Conservation (phyloP, 2,888 invertebrate genomes). For the Drosophila tripunctata region DNA sequence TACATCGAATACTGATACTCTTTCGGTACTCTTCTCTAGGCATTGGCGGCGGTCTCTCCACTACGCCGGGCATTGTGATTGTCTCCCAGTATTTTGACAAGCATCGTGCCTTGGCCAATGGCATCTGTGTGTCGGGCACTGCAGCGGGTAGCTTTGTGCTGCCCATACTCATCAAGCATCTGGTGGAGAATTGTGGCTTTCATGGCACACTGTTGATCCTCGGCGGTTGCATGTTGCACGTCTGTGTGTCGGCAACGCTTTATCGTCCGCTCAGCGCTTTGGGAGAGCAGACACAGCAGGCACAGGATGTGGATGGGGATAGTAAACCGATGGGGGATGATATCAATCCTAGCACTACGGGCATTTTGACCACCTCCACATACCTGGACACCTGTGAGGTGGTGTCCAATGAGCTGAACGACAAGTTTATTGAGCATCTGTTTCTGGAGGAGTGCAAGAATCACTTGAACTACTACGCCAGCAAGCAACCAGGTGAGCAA, state of each 20-base stretch:
- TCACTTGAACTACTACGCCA: slow-evolving; percentile 83
- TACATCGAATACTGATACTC: no score
- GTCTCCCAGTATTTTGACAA: slow-evolving; percentile 92
- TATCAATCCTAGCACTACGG: slow-evolving; percentile 81
- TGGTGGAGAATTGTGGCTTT: slow-evolving; percentile 89
- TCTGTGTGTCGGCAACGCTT: slow-evolving; percentile 89
- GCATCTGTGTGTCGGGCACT: slow-evolving; percentile 92
- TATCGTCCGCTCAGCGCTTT: slow-evolving; percentile 86
- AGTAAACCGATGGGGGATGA: slow-evolving; percentile 74
- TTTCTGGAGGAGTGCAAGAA: slow-evolving; percentile 84
- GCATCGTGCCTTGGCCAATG: slow-evolving; percentile 91
- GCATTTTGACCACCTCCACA: slow-evolving; percentile 83
- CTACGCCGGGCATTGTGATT: slow-evolving; percentile 92
- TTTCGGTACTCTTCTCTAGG: no score
- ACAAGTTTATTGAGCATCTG: slow-evolving; percentile 83
- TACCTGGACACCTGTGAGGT: slow-evolving; percentile 83
- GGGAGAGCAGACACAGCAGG: slow-evolving; percentile 63
- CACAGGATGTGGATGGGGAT: slow-evolving; percentile 49
- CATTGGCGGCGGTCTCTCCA: slow-evolving; percentile 91
- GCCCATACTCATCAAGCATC: slow-evolving; percentile 89
- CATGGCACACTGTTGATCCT: slow-evolving; percentile 89
- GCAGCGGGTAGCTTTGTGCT: slow-evolving; percentile 92
- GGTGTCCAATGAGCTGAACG: slow-evolving; percentile 75
- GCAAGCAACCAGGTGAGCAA: slow-evolving; percentile 65
- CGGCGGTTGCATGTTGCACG: slow-evolving; percentile 90